Conservation (phyloP, 1,140 invertebrate genomes). For the Pseudomyrmex pallidus region DNA sequence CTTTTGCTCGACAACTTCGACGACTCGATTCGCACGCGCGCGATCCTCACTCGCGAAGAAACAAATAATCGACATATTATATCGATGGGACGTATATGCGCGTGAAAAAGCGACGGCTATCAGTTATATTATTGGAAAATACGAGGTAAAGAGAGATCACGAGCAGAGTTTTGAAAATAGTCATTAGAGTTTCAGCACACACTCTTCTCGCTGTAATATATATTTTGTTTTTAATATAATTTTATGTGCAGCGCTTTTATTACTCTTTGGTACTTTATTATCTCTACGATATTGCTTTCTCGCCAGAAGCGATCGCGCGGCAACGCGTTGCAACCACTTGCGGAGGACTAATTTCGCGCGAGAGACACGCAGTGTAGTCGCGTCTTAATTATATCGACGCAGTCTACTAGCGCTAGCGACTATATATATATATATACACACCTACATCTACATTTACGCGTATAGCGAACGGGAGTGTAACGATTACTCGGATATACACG, state of each 20-base stretch:
- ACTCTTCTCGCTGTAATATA: background rate
- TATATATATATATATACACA: background rate
- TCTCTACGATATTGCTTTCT: background rate
- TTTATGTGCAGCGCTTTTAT: background rate
- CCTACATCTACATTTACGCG: too few relatives aligned
- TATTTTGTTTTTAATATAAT: background rate
- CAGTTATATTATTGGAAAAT: too few relatives aligned
- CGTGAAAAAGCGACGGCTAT: background rate
- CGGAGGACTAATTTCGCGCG: conserved; percentile 67
- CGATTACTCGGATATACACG: conserved; percentile 75
- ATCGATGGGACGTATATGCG: too few relatives aligned
- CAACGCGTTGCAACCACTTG: conserved; percentile 28
- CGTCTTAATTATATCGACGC: conserved; percentile 79
- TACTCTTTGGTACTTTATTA: background rate
- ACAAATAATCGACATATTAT: background rate
- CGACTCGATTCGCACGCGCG: conserved; percentile 35
- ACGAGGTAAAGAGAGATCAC: too few relatives aligned
- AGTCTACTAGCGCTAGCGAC: conserved; percentile 38
- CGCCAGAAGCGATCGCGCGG: background rate
- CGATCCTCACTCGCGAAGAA: conserved; percentile 14
- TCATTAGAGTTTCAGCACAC: too few relatives aligned
- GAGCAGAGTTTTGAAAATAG: too few relatives aligned
- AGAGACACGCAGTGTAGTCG: conserved; percentile 50
- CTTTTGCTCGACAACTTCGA: conserved; percentile 15
- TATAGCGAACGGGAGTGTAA: conserved; percentile 57